Base-by-base conservation (phyloP, 1,140 invertebrate genomes). In the Drosophila equinoxialis region DNA sequence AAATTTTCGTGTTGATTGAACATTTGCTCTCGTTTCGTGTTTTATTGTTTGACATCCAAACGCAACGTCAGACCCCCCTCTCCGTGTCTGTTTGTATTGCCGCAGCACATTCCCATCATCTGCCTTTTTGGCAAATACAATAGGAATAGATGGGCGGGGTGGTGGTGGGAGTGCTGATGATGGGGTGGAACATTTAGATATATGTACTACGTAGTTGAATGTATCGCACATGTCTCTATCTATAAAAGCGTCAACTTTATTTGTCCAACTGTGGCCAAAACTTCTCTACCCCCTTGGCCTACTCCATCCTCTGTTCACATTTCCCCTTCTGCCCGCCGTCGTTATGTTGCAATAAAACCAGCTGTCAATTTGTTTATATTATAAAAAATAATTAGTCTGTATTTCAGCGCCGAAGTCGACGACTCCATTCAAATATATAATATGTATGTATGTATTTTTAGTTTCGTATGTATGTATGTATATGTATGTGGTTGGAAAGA, bases 331-430 rank as follows among this genome's bases (percentile, higher is more conserved):
- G 42, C 10, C 26, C 17, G 30, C 54, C 0, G 45, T 51, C 45
- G 45, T 51, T 51, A 51, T 55, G 71, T 71, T 72, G 76, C 73
- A 86, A 86, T 86, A 86, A 86, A 86, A 86, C 83, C 83, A 86
- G 83, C 84, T 86, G 83, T 86, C 76, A 76, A 83, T 86, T 86
- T 86, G 83, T 87, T 86, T 86, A 86, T 86, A 86, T 86, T 86
- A 86, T 86, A 86, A 86, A 86, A 86, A 86, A 86, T 86, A 86
- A 86, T 86, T 86, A 86, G 83, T 86, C 83, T 86, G 83, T 86
- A 86, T 86, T 51, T 84, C 83, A 77, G 83, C 83, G 82, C 71
- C 83, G 75, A 87, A 87, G 82, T 86, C 76, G 82, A 86, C 82
- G 82, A 82, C 81, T 85, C 82, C 81, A 86, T 84, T 65, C 45